Evolutionary conservation across 2,113 vertebrate species (phyloP).

Genomic region (Tachysurus fulvidraco): DNA sequence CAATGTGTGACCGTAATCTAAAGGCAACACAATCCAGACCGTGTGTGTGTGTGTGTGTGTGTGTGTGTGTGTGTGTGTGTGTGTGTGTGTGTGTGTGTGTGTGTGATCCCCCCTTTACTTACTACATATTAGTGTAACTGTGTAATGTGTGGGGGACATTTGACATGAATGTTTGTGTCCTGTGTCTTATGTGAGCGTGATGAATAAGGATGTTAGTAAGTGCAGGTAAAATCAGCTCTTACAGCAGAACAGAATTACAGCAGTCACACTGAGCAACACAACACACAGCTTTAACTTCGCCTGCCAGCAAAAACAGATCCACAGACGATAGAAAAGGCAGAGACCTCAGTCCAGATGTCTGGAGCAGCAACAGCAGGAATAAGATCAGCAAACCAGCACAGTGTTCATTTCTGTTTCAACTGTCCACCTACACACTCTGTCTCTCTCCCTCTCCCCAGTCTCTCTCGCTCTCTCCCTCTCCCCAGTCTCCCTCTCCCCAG

Average conservation of each 20-base stretch:
- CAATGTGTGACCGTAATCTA: background rate
- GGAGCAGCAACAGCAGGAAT: background rate
- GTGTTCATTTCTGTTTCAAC: background rate
- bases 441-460: rapidly evolving
- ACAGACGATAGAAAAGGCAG: background rate
- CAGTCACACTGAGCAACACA: background rate
- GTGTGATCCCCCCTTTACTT: background rate
- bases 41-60: no score
- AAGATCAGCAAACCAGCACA: background rate
- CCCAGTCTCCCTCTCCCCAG: background rate
- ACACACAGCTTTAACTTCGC: background rate
- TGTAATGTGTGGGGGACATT: background rate
- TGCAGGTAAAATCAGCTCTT: background rate
- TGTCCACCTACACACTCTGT: background rate
- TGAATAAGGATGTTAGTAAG: background rate
- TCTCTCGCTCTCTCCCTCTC: background rate
- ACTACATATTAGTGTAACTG: background rate
- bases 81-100: background rate
- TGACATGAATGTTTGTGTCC: background rate
- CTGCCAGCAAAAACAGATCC: background rate
- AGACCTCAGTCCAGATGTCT: background rate
- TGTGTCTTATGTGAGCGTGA: background rate
- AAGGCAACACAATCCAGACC: background rate
- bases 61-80: background rate
- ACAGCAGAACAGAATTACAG: background rate